Conservation (phyloP, 2,113 vertebrate species). For the Eolophus roseicapilla region DNA sequence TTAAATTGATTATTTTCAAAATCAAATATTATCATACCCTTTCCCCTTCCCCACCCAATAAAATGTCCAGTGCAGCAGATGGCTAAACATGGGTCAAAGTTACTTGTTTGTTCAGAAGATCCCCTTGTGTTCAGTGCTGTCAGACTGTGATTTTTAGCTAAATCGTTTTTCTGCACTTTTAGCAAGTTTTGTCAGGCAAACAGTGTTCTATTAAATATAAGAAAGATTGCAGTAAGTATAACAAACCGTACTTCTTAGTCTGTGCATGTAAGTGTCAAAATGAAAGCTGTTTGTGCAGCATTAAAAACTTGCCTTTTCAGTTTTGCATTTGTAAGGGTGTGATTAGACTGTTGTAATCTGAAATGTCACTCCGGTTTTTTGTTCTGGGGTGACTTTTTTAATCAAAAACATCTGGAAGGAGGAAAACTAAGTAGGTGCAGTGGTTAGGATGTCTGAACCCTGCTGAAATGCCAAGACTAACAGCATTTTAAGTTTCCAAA, state of each 20-base stretch:
- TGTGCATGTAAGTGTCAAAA: neutral
- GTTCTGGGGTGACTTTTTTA: neutral
- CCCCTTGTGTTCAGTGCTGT: neutral
- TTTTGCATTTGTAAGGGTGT: neutral
- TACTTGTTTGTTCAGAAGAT: neutral
- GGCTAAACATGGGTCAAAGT: neutral
- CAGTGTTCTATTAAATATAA: neutral
- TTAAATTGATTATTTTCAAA: neutral
- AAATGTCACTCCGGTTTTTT: neutral
- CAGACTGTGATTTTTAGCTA: neutral
- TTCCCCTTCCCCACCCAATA: fast-evolving
- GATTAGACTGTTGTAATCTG: neutral
- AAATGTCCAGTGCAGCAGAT: neutral
- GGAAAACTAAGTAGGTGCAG: neutral
- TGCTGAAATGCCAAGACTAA: neutral
- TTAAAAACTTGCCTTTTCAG: neutral
- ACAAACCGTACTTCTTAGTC: neutral
- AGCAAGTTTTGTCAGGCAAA: neutral
- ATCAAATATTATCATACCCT: neutral
- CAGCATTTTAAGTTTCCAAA: neutral
- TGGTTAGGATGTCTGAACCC: neutral
- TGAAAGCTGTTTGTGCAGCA: neutral
- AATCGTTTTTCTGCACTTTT: neutral
- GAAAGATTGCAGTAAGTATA: neutral
- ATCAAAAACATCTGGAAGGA: neutral